These are phyloP conservation scores for Temnothorax unifasciatus DNA, from an alignment of 2,888 invertebrate species.

Conservation along the genomic window DNA sequence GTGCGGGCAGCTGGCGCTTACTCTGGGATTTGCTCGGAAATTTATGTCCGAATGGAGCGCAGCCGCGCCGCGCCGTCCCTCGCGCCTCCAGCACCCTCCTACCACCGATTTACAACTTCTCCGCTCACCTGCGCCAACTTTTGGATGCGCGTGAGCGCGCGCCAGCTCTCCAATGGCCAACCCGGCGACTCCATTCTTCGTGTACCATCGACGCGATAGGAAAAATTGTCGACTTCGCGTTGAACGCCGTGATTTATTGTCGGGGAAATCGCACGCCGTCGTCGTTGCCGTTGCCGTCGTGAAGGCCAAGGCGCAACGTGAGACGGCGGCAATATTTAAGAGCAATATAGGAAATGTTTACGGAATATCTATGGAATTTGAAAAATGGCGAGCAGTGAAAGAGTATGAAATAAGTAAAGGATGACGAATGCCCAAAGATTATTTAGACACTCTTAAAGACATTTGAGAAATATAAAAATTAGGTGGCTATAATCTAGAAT, in stretches of 20 bases:
- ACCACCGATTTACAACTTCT: slow-evolving; percentile 72
- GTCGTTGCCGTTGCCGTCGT: background rate
- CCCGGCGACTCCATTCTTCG: slow-evolving; percentile 48
- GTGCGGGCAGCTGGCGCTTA: slow-evolving; percentile 77
- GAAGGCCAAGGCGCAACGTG: slow-evolving; percentile 6
- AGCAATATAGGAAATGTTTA: background rate
- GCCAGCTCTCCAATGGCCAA: slow-evolving; percentile 56
- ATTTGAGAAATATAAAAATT: slow-evolving; percentile 9
- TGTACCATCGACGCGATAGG: slow-evolving; percentile 49
- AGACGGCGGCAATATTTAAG: background rate
- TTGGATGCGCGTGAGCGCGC: slow-evolving; percentile 57
- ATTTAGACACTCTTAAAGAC: background rate
- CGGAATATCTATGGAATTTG: background rate
- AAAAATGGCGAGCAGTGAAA: background rate
- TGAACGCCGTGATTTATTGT: slow-evolving; percentile 40
- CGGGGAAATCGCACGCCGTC: slow-evolving; percentile 16
- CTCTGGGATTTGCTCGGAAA: slow-evolving; percentile 76
- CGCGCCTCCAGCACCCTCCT: slow-evolving; percentile 31
- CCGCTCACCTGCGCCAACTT: slow-evolving; percentile 70
- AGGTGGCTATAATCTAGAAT: background rate
- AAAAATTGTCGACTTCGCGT: slow-evolving; percentile 52
- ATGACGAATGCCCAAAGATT: background rate
- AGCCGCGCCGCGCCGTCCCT: slow-evolving; percentile 67
- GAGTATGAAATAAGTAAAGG: background rate
- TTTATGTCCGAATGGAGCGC: slow-evolving; percentile 77